Conservation (phyloP, 2,888 invertebrate genomes). For the Stenodema calcarata region DNA sequence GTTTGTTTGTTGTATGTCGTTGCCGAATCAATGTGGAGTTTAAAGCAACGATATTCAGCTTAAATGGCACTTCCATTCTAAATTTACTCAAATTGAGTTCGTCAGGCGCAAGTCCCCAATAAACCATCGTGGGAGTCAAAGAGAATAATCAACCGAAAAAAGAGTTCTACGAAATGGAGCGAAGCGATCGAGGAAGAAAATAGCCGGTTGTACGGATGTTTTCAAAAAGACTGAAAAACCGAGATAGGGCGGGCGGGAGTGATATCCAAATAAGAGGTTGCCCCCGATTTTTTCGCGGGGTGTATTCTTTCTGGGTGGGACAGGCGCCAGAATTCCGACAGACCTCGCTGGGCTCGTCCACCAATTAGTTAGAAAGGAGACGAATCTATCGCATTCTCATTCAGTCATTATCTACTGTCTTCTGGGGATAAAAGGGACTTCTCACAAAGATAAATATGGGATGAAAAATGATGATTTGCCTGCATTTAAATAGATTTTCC, state of each 20-base stretch:
- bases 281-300: slow-evolving; percentile 9
- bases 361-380: neutral
- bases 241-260: neutral
- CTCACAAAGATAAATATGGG: no score
- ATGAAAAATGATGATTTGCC: no score
- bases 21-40: no score
- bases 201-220: neutral
- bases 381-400: neutral
- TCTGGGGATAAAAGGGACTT: no score
- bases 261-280: slow-evolving; percentile 20
- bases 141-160: neutral
- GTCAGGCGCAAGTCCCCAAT: no score
- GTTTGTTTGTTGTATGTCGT: no score
- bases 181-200: slow-evolving; percentile 3
- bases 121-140: neutral
- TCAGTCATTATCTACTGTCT: no score
- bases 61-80: no score
- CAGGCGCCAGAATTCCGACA: neutral
- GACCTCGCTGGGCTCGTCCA: neutral
- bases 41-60: no score
- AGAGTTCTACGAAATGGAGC: neutral
- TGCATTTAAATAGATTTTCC: no score
- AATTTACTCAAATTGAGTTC: no score
- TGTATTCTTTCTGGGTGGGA: slow-evolving; percentile 16
- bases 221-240: neutral